Percentiles rank a stretch among this genome's conserved stretches.
These are phyloP conservation scores for Excalfactoria chinensis DNA, from an alignment of 2,113 vertebrate species.

Conservation along the genomic window DNA sequence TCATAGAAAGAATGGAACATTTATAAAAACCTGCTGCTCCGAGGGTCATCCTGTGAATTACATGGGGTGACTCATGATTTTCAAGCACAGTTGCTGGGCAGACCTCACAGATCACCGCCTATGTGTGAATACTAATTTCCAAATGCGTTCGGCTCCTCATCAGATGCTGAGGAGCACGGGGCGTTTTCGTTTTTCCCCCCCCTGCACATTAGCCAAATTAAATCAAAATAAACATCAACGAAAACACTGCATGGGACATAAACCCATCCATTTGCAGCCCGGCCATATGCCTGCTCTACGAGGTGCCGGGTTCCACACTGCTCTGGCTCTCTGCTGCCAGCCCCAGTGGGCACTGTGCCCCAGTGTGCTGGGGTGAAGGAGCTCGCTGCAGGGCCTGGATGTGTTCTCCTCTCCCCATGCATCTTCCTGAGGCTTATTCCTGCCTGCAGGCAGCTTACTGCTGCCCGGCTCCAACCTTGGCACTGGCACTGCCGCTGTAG, in stretches of 20 bases:
- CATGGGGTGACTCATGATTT: conserved; percentile 30
- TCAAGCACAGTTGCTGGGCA: conserved; percentile 41
- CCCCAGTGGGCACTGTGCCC: conserved; percentile 11
- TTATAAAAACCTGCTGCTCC: background rate
- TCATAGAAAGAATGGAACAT: conserved; percentile 7
- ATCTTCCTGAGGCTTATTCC: conserved; percentile 21
- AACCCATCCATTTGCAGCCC: conserved; percentile 53
- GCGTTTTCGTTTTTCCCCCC: conserved; percentile 13
- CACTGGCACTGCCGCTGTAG: background rate
- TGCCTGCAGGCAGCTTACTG: conserved; percentile 36
- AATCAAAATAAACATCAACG: conserved; percentile 72
- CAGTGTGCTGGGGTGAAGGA: conserved; percentile 26
- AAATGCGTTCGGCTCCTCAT: conserved; percentile 38
- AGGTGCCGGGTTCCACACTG: conserved; percentile 24
- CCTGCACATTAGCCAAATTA: conserved; percentile 69
- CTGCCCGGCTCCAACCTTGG: background rate
- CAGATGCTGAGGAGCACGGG: conserved; percentile 41
- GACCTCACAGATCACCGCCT: conserved; percentile 20
- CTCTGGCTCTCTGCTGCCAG: conserved; percentile 30
- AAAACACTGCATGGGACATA: conserved; percentile 69
- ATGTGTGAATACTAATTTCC: conserved; percentile 50
- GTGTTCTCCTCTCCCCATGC: background rate
- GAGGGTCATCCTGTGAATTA: conserved; percentile 23
- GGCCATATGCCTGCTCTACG: conserved; percentile 64
- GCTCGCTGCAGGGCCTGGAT: conserved; percentile 40